Evolutionary conservation across 2,113 vertebrate genomes (phyloP), one percentile per base, ranked within the genome.

Genomic region (Eptesicus fuscus): DNA sequence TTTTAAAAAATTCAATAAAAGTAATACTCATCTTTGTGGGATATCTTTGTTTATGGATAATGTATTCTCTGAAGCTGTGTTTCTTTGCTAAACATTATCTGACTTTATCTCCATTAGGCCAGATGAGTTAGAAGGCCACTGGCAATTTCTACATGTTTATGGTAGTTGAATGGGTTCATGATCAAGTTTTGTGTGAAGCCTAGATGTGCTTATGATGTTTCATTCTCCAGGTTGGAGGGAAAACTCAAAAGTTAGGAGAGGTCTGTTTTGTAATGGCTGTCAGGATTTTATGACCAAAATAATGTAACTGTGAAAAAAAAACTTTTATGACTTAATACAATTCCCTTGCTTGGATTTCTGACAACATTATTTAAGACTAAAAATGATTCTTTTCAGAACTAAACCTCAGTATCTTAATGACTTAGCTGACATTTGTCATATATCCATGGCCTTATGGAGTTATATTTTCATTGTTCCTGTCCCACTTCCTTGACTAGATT

Each of bases 181-280:
- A 12, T 44, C 77, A 93, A 96, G 77, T 65, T 42, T 86, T 76
- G 76, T 94, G 79, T 59, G 84, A 93, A 83, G 40, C 70, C 40
- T 93, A 78, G 49, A 28, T 40, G 3, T 93, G 78, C 35, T 96
- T 65, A 51, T 12, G 16, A 61, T 53, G 17, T 65, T 92, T 96
- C n/a, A 32, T 53, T 53, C 65, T 95, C 67, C 44, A 63, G 13
- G 42, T 90, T 53, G 76, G 47, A 95, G 82, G 40, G 84, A 96
- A 97, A 93, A 5, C n/a, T 2, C 2, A 10, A 76, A 91, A 2
- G 4, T 78, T 83, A 93, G 63, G 61, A 89, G 44, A 78, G n/a
- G 56, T 84, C 53, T 74, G 44, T 96, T 97, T 65, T 95, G 49
- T 94, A 4, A 3, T 95, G 91, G 90, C 69, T 96, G 35, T 80